These are phyloP conservation scores for Actinia tenebrosa DNA, from an alignment of 64 coral and sea anemone species.

Conservation along the genomic window DNA sequence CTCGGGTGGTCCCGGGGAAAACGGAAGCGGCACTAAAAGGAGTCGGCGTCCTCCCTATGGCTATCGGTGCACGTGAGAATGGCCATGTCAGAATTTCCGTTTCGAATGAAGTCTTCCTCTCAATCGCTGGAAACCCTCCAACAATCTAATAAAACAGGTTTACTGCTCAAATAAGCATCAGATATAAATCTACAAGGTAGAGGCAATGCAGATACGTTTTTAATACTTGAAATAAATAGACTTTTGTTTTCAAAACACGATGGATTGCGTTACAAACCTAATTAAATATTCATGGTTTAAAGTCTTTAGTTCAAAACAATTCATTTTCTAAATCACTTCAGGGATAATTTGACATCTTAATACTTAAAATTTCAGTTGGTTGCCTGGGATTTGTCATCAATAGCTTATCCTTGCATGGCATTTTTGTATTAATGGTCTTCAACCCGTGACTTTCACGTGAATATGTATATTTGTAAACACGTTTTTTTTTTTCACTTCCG, in stretches of 20 bases:
- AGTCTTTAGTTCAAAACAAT: too few species aligned
- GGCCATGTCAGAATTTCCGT: background rate
- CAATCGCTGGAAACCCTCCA: background rate
- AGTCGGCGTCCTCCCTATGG: too few species aligned
- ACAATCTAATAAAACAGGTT: background rate
- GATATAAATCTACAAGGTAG: background rate
- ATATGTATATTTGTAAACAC: background rate
- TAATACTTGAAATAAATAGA: background rate
- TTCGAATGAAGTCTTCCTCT: background rate
- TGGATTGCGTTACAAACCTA: background rate
- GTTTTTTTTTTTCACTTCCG: background rate
- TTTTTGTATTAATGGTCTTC: background rate
- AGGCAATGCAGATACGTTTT: background rate
- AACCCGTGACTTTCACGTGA: slow-evolving; percentile 3
- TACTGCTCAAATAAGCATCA: background rate
- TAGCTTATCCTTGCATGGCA: background rate
- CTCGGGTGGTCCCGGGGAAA: too few species aligned
- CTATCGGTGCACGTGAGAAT: too few species aligned
- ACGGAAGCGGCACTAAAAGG: too few species aligned
- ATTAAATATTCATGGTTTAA: background rate
- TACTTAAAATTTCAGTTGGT: background rate
- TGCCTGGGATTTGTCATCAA: background rate
- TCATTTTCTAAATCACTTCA: background rate
- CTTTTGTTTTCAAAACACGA: background rate
- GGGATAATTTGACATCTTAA: background rate